Evolutionary conservation across 2,113 vertebrate species (phyloP).

Genomic region (Nothocercus julius): DNA sequence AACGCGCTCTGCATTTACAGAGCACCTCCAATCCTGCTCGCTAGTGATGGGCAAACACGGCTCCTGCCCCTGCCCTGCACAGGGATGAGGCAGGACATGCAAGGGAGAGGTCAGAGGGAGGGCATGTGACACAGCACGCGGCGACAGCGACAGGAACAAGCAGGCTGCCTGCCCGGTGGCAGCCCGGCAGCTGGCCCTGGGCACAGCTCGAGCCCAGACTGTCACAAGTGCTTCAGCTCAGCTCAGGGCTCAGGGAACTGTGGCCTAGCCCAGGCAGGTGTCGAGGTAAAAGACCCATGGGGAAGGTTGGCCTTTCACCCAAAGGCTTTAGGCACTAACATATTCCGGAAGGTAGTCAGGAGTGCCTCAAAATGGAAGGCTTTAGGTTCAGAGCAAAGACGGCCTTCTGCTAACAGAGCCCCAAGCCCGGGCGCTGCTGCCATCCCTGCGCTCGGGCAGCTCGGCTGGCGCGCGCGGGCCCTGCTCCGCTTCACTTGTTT

Average conservation of each 20-base stretch:
- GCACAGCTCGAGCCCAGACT: accelerated
- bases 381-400: background rate
- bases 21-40: background rate
- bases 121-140: accelerated
- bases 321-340: background rate
- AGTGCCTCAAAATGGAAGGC: background rate
- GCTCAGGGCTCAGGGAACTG: background rate
- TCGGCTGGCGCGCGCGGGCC: accelerated
- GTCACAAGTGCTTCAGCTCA: background rate
- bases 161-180: accelerated
- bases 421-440: background rate
- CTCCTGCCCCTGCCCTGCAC: background rate
- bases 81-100: accelerated
- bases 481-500: accelerated
- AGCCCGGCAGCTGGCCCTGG: background rate
- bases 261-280: background rate
- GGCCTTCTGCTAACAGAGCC: too few species aligned
- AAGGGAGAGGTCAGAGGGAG: background rate
- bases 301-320: background rate
- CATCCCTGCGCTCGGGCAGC: background rate
- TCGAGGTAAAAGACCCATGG: accelerated
- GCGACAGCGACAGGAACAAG: background rate
- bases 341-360: background rate
- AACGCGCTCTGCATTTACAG: accelerated
- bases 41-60: accelerated